Conservation (phyloP, 1,140 invertebrate genomes). For the Leucophenga varia region DNA sequence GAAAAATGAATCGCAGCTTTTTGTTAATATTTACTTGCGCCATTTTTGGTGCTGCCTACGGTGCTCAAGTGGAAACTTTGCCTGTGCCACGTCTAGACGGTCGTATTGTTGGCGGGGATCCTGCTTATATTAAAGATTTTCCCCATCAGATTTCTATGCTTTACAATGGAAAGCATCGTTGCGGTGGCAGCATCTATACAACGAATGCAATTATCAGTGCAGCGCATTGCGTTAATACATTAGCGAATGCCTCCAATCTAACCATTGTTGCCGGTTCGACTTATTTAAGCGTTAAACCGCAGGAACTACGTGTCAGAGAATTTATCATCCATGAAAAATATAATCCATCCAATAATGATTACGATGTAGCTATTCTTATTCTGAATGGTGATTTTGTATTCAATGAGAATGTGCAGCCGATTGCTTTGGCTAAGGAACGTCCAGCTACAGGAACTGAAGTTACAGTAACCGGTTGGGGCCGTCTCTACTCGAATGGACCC, state of each 20-base stretch:
- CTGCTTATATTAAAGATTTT: conserved; percentile 29
- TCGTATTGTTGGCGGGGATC: conserved; percentile 41
- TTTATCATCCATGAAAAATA: conserved; percentile 37
- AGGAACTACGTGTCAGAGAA: conserved; percentile 26
- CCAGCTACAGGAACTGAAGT: conserved; percentile 27
- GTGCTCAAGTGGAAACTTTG: too few species aligned
- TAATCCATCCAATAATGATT: conserved; percentile 27
- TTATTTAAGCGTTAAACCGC: conserved; percentile 14
- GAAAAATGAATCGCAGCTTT: too few species aligned
- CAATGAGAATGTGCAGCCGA: conserved; percentile 32
- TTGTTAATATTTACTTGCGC: too few species aligned
- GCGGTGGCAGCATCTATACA: conserved; percentile 62
- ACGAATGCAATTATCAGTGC: conserved; percentile 59
- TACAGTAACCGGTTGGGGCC: conserved; percentile 45
- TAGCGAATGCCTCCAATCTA: conserved; percentile 16
- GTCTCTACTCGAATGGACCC: conserved; percentile 13
- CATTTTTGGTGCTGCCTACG: too few species aligned
- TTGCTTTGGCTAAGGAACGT: conserved; percentile 27
- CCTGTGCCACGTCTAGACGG: conserved; percentile 41
- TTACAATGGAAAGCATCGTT: conserved; percentile 48
- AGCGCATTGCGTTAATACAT: conserved; percentile 59
- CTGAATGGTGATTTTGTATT: conserved; percentile 32
- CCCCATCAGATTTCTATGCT: conserved; percentile 47
- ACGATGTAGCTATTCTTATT: conserved; percentile 39
- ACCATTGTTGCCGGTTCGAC: conserved; percentile 40